Conservation (phyloP, 2,113 vertebrate genomes). For the Macrotus californicus region DNA sequence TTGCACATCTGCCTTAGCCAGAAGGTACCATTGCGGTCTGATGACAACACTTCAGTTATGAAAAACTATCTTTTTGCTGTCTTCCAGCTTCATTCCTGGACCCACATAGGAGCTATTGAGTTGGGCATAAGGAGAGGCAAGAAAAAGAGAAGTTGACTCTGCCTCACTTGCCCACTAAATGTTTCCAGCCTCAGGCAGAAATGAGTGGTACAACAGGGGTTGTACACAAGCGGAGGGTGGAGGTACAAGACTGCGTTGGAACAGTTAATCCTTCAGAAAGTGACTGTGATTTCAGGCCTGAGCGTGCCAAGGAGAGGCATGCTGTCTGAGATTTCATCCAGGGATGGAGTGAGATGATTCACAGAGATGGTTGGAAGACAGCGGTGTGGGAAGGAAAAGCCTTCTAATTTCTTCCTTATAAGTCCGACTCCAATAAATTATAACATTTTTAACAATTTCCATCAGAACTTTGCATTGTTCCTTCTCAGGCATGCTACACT, state of each 20-base stretch:
- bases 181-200: background rate
- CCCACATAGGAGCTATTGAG: background rate
- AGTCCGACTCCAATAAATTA: background rate
- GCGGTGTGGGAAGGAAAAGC: background rate
- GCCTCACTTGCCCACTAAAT: background rate
- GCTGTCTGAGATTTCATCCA: background rate
- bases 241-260: background rate
- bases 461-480: background rate
- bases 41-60: background rate
- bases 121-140: background rate
- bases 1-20: background rate
- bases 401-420: background rate
- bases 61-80: background rate
- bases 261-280: background rate
- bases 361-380: background rate
- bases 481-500: background rate
- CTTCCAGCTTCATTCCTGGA: background rate
- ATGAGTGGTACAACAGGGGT: background rate
- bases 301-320: background rate
- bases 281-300: background rate
- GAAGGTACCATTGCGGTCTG: background rate
- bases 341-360: background rate
- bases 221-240: background rate
- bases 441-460: background rate
- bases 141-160: background rate